Base-by-base conservation (phyloP, 2,888 invertebrate species). In the Lepidocyrtinus sp. region DNA sequence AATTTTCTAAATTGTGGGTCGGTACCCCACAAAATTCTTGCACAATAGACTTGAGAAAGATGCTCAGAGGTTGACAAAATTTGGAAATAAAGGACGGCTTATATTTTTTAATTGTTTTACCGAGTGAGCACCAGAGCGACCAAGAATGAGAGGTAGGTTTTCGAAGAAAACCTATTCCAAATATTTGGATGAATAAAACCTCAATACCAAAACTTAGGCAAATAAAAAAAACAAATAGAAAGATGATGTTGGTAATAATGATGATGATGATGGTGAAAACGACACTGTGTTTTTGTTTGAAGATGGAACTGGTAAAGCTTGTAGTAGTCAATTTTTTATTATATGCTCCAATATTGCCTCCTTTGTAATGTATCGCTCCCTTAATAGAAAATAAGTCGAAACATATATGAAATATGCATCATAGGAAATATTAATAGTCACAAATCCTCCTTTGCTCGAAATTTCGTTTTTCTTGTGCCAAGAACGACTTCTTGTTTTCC, bases 401-500 rank as follows among this genome's bases (percentile, higher is more conserved):
- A n/a, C n/a, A n/a, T n/a, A n/a, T n/a, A n/a, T n/a, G n/a, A n/a
- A 50, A 50, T 50, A 50, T 50, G 50, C n/a, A 50, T 50, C 50
- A 50, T 50, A 12, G 50, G 17, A 50, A 50, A 50, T 50, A 50
- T 50, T 50, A 50, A 50, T 50, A 50, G 50, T 50, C 50, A 50
- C 17, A 50, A 50, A 17, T 12, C 50, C 50, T 50, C 15, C 15
- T 50, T 50, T 2, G 50, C 17, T 50, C 50, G 17, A 50, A 50
- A 62, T 27, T 63, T 36, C 69, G 45, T 65, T 64, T 46, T 25
- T 68, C 17, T 64, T 67, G 59, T 15, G 65, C 25, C 59, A 63
- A 61, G 24, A 50, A 50, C 50, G 50, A 50, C 50, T 50, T 50
- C 68, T 77, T 67, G 61, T 64, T 78, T 69, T 69, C 69, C 46